Base-by-base conservation (phyloP, 2,888 invertebrate species). In the Metellina segmentata region DNA sequence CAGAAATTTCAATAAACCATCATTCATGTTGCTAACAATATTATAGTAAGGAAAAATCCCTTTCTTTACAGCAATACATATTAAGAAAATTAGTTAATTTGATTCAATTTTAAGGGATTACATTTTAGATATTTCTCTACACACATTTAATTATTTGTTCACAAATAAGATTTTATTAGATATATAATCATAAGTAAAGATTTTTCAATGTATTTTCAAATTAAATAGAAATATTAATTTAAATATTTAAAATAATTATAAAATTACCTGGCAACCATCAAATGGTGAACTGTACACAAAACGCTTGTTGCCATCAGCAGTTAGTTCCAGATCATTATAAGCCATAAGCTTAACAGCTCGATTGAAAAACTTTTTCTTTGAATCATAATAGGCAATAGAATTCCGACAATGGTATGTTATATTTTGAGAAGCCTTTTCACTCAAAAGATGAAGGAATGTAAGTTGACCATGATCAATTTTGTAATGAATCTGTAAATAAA, bases 391-490 rank as follows among this genome's bases (percentile, higher is more conserved):
- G 1, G 97, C 98, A 19, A 97, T 96, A 0, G 97, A 97, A 94
- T 98, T 98, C 94, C 96, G 96, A 94, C 98, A 98, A 94, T 98
- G 97, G 95, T 98, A 97, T 0, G 98, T 98, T 48, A 98, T 95
- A 94, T 97, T 97, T 95, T 98, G 98, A 19, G 96, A 96, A 0
- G 98, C 98, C 78, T 96, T 96, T 0, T 96, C 95, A 0, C 98
- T 98, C 90, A 98, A 95, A 89, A 98, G 95, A 95, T 98, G 98
- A 16, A 98, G 96, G 95, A 97, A 97, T 7, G 97, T 97, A 91
- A 98, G 96, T 95, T 98, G 98, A 93, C 97, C 97, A 94, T 97
- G 97, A 94, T 98, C 97, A 0, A 97, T 97, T 95, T 98, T 98
- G 95, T 98, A 98, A 0, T 96, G 96, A 93, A 98, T 96, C 97